Conservation (phyloP, 1,140 invertebrate species). For the Ips typographus region DNA sequence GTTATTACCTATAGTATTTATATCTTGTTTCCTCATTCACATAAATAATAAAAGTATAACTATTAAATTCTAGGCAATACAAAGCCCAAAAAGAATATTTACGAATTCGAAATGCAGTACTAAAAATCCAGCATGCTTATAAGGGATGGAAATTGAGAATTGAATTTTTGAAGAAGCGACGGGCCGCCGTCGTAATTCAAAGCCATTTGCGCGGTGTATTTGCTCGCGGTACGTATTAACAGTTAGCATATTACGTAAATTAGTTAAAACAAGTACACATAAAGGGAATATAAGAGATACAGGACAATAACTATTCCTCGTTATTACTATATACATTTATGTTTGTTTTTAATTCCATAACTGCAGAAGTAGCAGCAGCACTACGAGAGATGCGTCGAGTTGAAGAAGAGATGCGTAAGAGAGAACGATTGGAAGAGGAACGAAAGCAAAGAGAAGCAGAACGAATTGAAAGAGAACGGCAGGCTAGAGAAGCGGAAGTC, state of each 20-base stretch:
- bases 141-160: slow-evolving; percentile 83
- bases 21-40: no score
- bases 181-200: slow-evolving; percentile 88
- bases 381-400: slow-evolving; percentile 87
- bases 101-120: slow-evolving; percentile 67
- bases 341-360: not conserved
- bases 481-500: slow-evolving; percentile 51
- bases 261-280: slow-evolving; percentile 1
- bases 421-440: slow-evolving; percentile 66
- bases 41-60: not conserved
- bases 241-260: not conserved
- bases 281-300: not conserved
- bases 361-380: slow-evolving; percentile 72
- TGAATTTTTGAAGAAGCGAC: slow-evolving; percentile 75
- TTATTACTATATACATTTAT: not conserved
- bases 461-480: slow-evolving; percentile 44
- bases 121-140: slow-evolving; percentile 84
- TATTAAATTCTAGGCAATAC: slow-evolving; percentile 61
- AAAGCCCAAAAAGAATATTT: slow-evolving; percentile 67
- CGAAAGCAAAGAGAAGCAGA: slow-evolving; percentile 53
- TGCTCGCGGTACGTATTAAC: slow-evolving; percentile 58
- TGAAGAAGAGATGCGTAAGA: slow-evolving; percentile 85
- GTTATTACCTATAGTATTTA: not conserved
- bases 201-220: slow-evolving; percentile 86
- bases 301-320: not conserved